Percentiles rank a stretch among this genome's conserved stretches.
Conservation (phyloP, 2,113 vertebrate genomes). For the Ursus arctos region DNA sequence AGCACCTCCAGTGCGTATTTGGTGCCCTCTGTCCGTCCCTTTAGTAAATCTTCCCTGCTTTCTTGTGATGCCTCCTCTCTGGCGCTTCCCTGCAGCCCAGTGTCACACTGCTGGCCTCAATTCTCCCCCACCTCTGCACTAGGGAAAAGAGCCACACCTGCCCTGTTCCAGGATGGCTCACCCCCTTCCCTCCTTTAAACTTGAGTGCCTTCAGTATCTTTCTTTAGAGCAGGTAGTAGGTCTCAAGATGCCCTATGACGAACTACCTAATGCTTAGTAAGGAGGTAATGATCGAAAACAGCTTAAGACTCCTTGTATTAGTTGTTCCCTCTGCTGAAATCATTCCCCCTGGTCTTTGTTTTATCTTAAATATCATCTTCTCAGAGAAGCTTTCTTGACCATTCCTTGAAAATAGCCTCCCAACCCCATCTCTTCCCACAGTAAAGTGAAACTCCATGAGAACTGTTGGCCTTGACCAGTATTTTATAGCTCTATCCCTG, state of each 20-base stretch:
- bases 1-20: neutral
- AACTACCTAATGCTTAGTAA: neutral
- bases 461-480: neutral
- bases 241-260: neutral
- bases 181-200: neutral
- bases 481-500: neutral
- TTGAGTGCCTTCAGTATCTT: neutral
- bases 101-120: accelerated
- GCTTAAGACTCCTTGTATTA: neutral
- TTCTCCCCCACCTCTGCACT: accelerated
- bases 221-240: neutral
- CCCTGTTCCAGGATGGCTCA: neutral
- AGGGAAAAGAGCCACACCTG: neutral
- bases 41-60: neutral
- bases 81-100: accelerated
- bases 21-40: neutral
- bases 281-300: neutral
- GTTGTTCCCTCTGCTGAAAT: neutral
- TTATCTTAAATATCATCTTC: neutral
- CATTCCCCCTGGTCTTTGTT: neutral
- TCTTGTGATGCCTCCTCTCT: neutral
- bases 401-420: neutral
- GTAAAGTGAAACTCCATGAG: neutral
- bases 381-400: neutral
- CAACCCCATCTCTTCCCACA: neutral